Evolutionary conservation across 2,888 invertebrate genomes (phyloP).

Genomic region (Lasioglossum lativentre): DNA sequence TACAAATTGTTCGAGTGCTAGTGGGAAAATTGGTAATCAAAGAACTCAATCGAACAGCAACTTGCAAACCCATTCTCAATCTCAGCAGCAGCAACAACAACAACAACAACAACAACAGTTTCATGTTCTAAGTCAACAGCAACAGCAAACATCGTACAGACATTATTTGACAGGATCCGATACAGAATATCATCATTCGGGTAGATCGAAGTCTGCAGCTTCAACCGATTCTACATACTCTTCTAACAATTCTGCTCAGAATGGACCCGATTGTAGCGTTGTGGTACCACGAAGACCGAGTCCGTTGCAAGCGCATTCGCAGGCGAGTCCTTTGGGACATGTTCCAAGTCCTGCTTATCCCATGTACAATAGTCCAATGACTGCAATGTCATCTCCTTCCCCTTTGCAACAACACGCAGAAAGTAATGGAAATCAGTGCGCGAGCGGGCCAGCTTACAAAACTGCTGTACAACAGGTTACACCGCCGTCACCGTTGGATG

Average conservation of each 20-base stretch:
- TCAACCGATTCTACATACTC: conserved; percentile 88
- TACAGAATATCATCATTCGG: conserved; percentile 86
- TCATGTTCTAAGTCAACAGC: conserved; percentile 83
- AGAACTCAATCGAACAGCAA: conserved; percentile 75
- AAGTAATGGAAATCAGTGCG: conserved; percentile 77
- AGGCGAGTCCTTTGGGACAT: conserved; percentile 90
- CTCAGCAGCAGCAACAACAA: conserved; percentile 54
- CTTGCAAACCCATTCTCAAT: conserved; percentile 72
- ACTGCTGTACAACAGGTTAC: conserved; percentile 83
- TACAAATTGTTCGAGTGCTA: conserved; percentile 71
- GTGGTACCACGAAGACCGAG: conserved; percentile 90
- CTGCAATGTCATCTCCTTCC: conserved; percentile 89
- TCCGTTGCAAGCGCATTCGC: conserved; percentile 89
- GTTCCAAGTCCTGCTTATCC: conserved; percentile 93
- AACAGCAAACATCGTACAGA: conserved; percentile 86
- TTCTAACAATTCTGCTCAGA: conserved; percentile 87
- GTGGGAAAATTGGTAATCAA: conserved; percentile 74
- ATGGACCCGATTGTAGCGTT: conserved; percentile 89
- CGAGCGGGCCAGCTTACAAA: conserved; percentile 77
- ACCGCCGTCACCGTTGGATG: conserved; percentile 90
- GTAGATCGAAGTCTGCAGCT: conserved; percentile 87
- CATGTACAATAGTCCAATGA: conserved; percentile 94
- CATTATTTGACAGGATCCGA: conserved; percentile 88
- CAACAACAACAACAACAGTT: conserved; percentile 83
- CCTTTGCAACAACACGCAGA: conserved; percentile 87